Evolutionary conservation across 2,888 invertebrate species (phyloP), one percentile per base, ranked within the genome.

Genomic region (Pyrocoelia pectoralis): DNA sequence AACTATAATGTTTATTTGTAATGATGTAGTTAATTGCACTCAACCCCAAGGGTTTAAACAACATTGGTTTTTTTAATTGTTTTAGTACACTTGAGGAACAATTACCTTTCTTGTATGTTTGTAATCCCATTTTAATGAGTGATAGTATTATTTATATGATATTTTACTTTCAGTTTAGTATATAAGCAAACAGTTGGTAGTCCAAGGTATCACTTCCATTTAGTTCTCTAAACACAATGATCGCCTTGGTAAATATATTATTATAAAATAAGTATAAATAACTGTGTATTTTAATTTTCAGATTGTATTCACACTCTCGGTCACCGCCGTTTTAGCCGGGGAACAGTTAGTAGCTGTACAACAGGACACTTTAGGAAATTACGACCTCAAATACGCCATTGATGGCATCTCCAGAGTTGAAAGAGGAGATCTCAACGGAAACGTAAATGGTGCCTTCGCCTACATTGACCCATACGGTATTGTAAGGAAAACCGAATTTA

Each of bases 291-390:
- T 48, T 33, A 19, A 17, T 29, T 52, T 33, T 48, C 56, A 62
- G 14, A 52, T 63, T 46, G 33, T 57, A 6, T 58, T 58, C 9
- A 15, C 68, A 9, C 18, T 59, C 9, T 24, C 55, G 14, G 13
- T 67, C 1, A 68, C 65, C 28, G 18, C 53, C 5, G 64, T 55
- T 28, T 5, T 52, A 12, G 60, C 66, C 3, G 55, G 56, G 6
- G 55, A 61, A 1, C 62, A 69, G 33, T 14, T 56, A 2, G 68
- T 68, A 9, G 49, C 69, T 17, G 69, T 72, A 9, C 61, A 63
- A 49, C 69, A 73, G 61, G 70, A 73, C 29, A 72, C 73, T n/a
- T 38, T 67, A 13, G 73, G 74, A 4, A 70, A 70, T 41, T 74
- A 74, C 67, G 65, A 70, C 15, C 62, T 69, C 48, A 60, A 65